Base-by-base conservation (phyloP, 1,140 invertebrate species). In the Atopsyche davidsoni region DNA sequence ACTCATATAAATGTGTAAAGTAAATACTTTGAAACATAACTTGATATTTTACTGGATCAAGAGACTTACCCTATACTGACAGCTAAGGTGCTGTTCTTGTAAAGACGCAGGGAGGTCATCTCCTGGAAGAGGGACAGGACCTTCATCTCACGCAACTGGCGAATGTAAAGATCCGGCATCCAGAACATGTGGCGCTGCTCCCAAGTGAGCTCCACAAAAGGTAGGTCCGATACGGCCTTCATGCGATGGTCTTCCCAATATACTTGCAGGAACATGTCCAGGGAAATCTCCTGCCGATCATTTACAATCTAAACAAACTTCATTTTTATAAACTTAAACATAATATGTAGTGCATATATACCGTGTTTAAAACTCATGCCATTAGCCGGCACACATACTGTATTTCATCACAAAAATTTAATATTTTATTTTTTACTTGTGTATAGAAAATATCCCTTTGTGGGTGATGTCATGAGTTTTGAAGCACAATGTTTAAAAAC, bases 131-230 rank as follows among this genome's bases (percentile, higher is more conserved):
- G 66, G 2, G 72, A 75, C 1, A 77, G 63, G 17, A 79, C 75
- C 49, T 67, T 68, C 75, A 79, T 78, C 24, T 76, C 75, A 39
- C 77, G 66, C 19, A 79, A 61, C 59, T 79, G 77, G 58, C 76
- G 66, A 59, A 79, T 79, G 63, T 78, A 79, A n/a, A 79, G 66
- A 60, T 79, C 77, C 36, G 77, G 77, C 34, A 75, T 72, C 68
- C 64, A 79, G 53, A 79, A 73, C 22, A 77, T 66, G 53, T 77
- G 65, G 1, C 68, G 61, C 53, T 76, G 77, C 57, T 75, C 71
- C 78, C 78, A 79, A n/a, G 77, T 75, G 23, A 79, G 68, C 62
- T 79, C 73, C 7, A 79, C 69, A 60, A 76, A 78, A 1, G 67
- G 58, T 46, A 64, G 60, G 16, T 69, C 66, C 4, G 63, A 60